These are phyloP conservation scores for Lysandra coridon DNA, from an alignment of 2,888 invertebrate genomes.

Conservation along the genomic window DNA sequence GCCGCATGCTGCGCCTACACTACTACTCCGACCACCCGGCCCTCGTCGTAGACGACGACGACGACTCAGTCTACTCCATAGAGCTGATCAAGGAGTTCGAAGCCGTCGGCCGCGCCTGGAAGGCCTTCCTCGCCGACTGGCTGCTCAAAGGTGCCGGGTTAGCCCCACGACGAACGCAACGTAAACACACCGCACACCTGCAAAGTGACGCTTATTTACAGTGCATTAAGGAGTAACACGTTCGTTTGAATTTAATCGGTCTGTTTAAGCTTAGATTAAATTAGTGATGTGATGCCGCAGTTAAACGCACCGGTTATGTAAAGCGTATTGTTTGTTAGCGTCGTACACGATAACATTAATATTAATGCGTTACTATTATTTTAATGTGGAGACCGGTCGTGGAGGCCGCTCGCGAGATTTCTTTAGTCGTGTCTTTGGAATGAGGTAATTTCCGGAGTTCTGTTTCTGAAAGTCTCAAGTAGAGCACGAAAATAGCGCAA, in stretches of 20 bases:
- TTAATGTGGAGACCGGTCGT: not conserved
- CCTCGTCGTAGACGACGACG: conserved; percentile 82
- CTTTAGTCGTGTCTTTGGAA: not conserved
- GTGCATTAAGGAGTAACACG: not conserved
- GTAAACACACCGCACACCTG: not conserved
- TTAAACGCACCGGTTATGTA: not conserved
- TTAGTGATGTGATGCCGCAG: not conserved
- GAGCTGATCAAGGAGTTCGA: conserved; percentile 95
- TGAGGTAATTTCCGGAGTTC: conserved; percentile 5
- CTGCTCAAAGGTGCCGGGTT: conserved; percentile 75
- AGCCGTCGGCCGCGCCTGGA: conserved; percentile 87
- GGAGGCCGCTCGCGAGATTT: not conserved
- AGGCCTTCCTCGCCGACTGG: conserved; percentile 86
- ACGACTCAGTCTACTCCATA: conserved; percentile 85
- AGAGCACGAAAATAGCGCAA: conserved; percentile 11
- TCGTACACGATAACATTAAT: not conserved
- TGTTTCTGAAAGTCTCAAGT: conserved; percentile 2
- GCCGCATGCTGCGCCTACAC: conserved; percentile 89
- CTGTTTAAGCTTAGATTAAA: not conserved
- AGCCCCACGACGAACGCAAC: conserved; percentile 2
- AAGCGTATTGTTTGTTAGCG: not conserved
- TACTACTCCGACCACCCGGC: conserved; percentile 90
- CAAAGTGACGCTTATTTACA: not conserved
- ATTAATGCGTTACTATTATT: not conserved
- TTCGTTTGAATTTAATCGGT: not conserved